Evolutionary conservation across 2,113 vertebrate species (phyloP).

Genomic region (Indri indri): DNA sequence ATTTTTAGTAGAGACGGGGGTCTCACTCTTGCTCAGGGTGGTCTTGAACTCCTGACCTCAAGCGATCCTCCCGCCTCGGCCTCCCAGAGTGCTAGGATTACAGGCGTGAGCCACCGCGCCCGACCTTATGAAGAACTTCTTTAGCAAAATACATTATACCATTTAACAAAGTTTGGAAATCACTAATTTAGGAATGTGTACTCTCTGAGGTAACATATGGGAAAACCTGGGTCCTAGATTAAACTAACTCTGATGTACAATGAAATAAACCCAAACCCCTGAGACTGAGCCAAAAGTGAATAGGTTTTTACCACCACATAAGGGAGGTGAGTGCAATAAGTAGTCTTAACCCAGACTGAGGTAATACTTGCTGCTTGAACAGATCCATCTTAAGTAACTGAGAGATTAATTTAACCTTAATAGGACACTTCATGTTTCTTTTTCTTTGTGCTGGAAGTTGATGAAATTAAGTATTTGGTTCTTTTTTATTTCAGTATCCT

Average conservation of each 20-base stretch:
- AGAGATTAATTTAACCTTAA: constrained; percentile 15
- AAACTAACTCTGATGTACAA: constrained; percentile 27
- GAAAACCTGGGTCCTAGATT: background rate
- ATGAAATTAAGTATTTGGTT: background rate
- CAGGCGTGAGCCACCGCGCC: too few relatives aligned
- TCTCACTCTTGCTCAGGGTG: too few relatives aligned
- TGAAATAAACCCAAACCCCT: background rate
- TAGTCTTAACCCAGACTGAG: background rate
- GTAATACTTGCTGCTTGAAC: background rate
- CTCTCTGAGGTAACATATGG: background rate
- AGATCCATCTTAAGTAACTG: background rate
- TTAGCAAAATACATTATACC: background rate
- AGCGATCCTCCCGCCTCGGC: too few relatives aligned
- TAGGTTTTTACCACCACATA: background rate
- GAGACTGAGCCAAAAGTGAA: background rate
- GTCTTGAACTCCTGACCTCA: too few relatives aligned
- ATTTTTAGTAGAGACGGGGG: too few relatives aligned
- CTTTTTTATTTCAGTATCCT: constrained; percentile 22
- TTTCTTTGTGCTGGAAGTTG: constrained; percentile 14
- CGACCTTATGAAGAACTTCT: background rate
- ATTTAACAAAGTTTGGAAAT: constrained; percentile 13
- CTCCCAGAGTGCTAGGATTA: too few relatives aligned
- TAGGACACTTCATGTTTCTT: background rate
- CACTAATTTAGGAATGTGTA: background rate
- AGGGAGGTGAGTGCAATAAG: background rate